A percentile compares a stretch with the other conserved stretches of the same genome.
Conservation (phyloP, 2,113 vertebrate genomes). For the Tiliqua scincoides region DNA sequence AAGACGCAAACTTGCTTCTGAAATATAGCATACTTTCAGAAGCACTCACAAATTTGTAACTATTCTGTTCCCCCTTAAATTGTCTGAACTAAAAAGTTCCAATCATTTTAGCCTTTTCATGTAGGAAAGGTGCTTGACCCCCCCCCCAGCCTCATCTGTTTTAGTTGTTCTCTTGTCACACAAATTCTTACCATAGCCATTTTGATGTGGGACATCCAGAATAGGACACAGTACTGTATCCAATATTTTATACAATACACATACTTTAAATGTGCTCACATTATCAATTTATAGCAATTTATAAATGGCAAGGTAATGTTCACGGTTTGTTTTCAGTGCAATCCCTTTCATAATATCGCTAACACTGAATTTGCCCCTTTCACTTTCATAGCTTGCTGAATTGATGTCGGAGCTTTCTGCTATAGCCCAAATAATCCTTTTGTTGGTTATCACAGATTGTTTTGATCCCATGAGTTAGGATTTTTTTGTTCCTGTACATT, state of each 20-base stretch:
- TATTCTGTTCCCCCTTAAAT: too few species aligned
- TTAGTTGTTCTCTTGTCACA: neutral
- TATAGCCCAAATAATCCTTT: neutral
- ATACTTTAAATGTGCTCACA: neutral
- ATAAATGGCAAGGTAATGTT: too few species aligned
- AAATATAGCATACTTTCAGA: neutral
- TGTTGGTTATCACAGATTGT: neutral
- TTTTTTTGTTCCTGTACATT: too few species aligned
- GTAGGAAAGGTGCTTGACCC: neutral
- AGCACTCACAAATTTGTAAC: neutral
- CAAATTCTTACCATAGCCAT: neutral
- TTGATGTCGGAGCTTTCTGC: neutral
- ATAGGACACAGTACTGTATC: neutral
- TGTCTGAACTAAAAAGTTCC: neutral
- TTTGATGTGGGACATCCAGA: neutral
- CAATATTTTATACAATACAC: too few species aligned
- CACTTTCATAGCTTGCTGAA: neutral
- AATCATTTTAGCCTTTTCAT: neutral
- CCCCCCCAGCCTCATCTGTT: too few species aligned
- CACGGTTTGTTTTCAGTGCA: neutral
- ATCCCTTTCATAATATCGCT: neutral
- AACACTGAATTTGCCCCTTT: neutral
- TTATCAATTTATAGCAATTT: neutral
- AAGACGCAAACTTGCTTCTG: neutral
- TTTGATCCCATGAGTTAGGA: neutral